Evolutionary conservation across 2,888 invertebrate genomes (phyloP).

Genomic region (Zelleria hepariella): DNA sequence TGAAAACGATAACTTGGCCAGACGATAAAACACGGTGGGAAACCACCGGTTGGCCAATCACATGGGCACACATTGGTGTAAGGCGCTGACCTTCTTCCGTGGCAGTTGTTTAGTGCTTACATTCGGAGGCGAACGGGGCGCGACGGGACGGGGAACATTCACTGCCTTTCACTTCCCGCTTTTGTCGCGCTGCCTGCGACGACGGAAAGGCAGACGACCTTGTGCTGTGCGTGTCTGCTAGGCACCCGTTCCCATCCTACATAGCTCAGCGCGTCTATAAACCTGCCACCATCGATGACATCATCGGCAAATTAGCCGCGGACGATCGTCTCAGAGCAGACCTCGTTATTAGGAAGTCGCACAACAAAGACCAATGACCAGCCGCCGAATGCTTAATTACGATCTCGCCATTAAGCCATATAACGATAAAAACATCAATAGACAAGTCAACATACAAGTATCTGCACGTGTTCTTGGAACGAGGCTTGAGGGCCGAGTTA

Average conservation of each 20-base stretch:
- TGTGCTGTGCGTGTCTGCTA: constrained; percentile 55
- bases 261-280: not conserved
- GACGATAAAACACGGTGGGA: not conserved
- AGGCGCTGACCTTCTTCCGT: constrained; percentile 16
- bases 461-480: constrained; percentile 50
- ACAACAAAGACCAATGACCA: constrained; percentile 14
- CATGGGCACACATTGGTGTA: constrained; percentile 10
- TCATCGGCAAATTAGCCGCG: constrained; percentile 22
- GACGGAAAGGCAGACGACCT: constrained; percentile 65
- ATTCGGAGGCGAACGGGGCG: constrained; percentile 28
- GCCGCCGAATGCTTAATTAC: constrained; percentile 21
- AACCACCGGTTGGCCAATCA: not conserved
- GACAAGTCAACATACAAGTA: constrained; percentile 38
- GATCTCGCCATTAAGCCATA: constrained; percentile 48
- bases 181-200: constrained; percentile 58
- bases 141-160: constrained; percentile 57
- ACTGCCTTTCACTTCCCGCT: constrained; percentile 72
- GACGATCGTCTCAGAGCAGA: constrained; percentile 17
- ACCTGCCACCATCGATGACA: constrained; percentile 25
- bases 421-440: constrained; percentile 51
- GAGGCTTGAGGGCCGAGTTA: constrained; percentile 58
- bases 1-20: not conserved
- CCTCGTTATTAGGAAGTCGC: constrained; percentile 24
- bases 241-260: constrained; percentile 52
- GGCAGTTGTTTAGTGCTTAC: constrained; percentile 25